Evolutionary conservation across 2,888 invertebrate genomes (phyloP).

Genomic region (Machimus atricapillus): DNA sequence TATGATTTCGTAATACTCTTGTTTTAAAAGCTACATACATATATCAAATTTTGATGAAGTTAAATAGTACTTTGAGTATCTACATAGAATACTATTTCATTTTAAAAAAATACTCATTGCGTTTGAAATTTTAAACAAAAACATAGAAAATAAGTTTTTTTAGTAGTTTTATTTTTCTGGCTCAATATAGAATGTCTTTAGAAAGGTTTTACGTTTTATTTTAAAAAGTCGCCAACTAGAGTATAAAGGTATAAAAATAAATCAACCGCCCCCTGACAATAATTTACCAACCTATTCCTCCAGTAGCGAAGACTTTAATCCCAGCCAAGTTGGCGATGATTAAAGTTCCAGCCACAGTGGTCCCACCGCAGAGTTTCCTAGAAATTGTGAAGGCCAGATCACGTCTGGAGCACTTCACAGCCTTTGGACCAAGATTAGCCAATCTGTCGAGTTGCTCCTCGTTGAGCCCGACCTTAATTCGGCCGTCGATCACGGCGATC

Average conservation of each 20-base stretch:
- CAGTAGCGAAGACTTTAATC: constrained; percentile 93
- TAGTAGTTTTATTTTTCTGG: no score
- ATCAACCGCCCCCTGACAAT: background rate
- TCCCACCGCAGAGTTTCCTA: constrained; percentile 81
- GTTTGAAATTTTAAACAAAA: no score
- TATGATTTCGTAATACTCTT: no score
- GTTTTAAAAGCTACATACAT: no score
- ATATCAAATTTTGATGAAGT: no score
- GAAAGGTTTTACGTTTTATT: no score
- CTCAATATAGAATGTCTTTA: no score
- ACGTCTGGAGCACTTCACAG: constrained; percentile 85
- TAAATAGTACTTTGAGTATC: no score
- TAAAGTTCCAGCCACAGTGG: constrained; percentile 96
- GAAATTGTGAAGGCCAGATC: constrained; percentile 82
- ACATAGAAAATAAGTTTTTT: no score
- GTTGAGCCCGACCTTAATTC: constrained; percentile 79
- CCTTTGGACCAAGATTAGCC: constrained; percentile 63
- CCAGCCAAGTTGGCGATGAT: constrained; percentile 81
- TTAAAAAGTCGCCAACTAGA: no score
- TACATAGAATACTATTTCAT: no score
- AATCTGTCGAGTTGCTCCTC: constrained; percentile 71
- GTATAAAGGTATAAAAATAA: background rate
- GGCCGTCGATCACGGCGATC: constrained; percentile 85
- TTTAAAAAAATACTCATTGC: no score
- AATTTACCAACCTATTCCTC: constrained; percentile 69